phyloP scores from a whole-genome alignment of 2,797 vertebrate species.

The Hyperoplus lanceolatus region DNA sequence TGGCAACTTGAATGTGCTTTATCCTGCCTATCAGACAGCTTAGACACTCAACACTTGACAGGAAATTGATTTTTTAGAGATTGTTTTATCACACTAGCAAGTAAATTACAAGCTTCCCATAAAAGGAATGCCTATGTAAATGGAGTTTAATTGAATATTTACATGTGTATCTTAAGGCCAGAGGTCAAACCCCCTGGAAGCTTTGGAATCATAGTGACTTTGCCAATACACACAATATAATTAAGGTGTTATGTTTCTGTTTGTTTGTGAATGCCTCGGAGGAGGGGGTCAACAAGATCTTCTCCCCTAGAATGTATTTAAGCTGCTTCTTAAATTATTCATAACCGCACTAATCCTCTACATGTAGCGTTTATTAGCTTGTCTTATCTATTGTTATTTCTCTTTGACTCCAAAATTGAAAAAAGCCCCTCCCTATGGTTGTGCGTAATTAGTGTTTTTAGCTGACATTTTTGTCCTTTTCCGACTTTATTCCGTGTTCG shows the following conservation, averaged over 20 bases:
- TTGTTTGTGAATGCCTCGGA: constrained; percentile 60
- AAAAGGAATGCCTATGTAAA: neutral
- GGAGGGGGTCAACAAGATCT: constrained; percentile 44
- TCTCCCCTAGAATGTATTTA: constrained; percentile 68
- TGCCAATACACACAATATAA: constrained; percentile 27
- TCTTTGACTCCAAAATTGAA: constrained; percentile 29
- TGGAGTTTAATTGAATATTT: constrained; percentile 21
- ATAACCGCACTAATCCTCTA: constrained; percentile 72
- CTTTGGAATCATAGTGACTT: constrained; percentile 13
- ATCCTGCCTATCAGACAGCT: constrained; percentile 6
- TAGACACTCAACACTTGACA: constrained; percentile 25
- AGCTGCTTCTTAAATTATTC: constrained; percentile 78
- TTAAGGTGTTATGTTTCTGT: constrained; percentile 49
- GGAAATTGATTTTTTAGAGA: constrained; percentile 42
- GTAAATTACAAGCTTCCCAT: constrained; percentile 15
- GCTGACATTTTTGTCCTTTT: constrained; percentile 41
- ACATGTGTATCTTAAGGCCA: neutral
- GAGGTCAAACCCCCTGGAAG: constrained; percentile 12
- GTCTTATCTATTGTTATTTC: constrained; percentile 69
- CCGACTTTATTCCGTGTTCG: constrained; percentile 39
- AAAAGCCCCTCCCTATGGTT: constrained; percentile 1
- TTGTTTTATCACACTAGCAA: neutral
- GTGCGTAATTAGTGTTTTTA: constrained; percentile 41
- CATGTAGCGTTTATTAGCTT: constrained; percentile 77
- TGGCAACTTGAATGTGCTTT: neutral